Conservation (phyloP, 2,888 invertebrate genomes). For the Orthosia incerta region DNA sequence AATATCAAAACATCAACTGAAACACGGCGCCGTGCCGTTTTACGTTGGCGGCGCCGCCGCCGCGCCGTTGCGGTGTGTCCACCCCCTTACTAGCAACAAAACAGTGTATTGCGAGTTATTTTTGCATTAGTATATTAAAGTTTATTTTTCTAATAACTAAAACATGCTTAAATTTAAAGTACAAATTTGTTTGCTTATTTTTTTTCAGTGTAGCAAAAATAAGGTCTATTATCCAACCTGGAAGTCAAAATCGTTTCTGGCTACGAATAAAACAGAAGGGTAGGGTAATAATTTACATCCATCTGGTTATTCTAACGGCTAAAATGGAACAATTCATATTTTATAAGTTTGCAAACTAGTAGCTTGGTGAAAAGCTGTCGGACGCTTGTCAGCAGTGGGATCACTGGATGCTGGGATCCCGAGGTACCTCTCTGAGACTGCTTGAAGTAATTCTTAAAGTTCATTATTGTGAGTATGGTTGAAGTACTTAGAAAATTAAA, state of each 20-base stretch:
- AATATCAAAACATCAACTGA: no score
- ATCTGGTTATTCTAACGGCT: neutral
- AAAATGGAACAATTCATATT: slow-evolving; percentile 24
- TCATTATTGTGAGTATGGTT: neutral
- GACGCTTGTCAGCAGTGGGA: slow-evolving; percentile 44
- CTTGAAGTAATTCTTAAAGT: slow-evolving; percentile 17
- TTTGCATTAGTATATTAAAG: no score
- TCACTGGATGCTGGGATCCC: neutral
- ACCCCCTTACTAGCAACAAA: no score
- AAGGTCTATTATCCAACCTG: no score
- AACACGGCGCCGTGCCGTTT: no score
- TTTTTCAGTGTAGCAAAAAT: no score
- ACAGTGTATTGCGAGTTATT: no score
- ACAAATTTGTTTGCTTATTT: no score
- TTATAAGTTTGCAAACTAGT: slow-evolving; percentile 23
- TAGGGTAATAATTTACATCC: neutral
- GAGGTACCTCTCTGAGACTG: neutral
- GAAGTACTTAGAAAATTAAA: neutral
- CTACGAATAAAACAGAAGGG: neutral
- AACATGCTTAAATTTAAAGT: no score
- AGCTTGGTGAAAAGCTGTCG: slow-evolving; percentile 32
- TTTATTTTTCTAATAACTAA: no score
- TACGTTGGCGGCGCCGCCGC: no score
- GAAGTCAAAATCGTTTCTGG: neutral
- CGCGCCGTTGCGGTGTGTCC: no score